Base-by-base conservation (phyloP, 2,113 vertebrate species). In the Poeciliopsis occidentalis region DNA sequence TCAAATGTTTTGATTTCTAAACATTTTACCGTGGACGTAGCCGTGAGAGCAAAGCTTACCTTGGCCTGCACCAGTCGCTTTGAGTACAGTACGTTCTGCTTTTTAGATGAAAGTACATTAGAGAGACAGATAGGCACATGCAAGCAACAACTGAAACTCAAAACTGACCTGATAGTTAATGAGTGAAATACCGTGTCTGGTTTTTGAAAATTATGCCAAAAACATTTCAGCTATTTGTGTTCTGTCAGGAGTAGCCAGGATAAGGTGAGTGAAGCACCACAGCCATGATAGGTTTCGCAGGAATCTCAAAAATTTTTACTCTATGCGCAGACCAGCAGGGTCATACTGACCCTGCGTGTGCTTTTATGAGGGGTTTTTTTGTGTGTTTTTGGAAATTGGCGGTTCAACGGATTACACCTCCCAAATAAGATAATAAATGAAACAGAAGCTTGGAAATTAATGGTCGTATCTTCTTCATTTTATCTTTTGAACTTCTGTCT, bases 401-500 rank as follows among this genome's bases (percentile, higher is more conserved):
- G 34, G 34, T 37, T 10, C 11, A 10, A 37, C 24, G 63, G 44
- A 72, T 62, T 60, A 24, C 0, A 71, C 8, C 8, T 75, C 19
- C 62, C 19, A 73, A 60, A 54, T 64, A 32, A 67, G 22, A 65
- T 41, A 62, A 30, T 63, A 75, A 39, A 17, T 68, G 10, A 69
- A 7, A 37, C 30, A 57, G 39, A 80, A 72, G 12, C 54, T 69
- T 71, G 26, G 73, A 73, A 78, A 74, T 22, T 26, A 80, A 26
- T 13, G n/a, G 74, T 54, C 44, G 57, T 22, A 41, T 37, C 13
- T 62, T 66, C 39, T 67, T 73, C n/a, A 34, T 31, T 70, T 82
- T 27, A 44, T 72, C 29, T 69, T 87, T 75, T 81, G 60, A 75
- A 32, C 71, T 67, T 75, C 69, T 83, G 73, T 79, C 69, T 37